Evolutionary conservation across 2,113 vertebrate species (phyloP).

Genomic region (Vulpes ferrilata): DNA sequence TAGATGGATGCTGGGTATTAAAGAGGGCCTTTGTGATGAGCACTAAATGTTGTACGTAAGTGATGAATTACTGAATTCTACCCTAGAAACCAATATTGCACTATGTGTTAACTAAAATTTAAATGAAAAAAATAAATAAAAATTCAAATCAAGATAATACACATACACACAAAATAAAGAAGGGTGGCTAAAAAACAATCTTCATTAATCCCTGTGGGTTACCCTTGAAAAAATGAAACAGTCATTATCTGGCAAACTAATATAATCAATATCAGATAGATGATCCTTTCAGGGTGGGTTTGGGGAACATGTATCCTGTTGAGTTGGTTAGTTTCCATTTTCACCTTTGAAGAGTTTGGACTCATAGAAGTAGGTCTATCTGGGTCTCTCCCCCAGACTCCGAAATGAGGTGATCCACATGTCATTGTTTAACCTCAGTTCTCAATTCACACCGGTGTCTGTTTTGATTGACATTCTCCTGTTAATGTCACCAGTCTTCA

Average conservation of each 20-base stretch:
- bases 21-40: background rate
- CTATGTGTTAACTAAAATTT: background rate
- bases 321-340: background rate
- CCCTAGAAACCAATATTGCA: background rate
- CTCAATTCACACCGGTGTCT: background rate
- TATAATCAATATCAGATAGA: slow-evolving; percentile 11
- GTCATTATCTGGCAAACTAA: background rate
- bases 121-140: background rate
- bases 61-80: background rate
- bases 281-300: background rate
- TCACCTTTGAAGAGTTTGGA: background rate
- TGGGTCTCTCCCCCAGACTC: background rate
- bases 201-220: background rate
- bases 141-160: background rate
- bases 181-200: background rate
- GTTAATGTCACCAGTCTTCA: background rate
- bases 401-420: background rate
- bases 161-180: background rate
- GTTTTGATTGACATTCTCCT: background rate
- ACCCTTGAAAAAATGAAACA: background rate
- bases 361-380: background rate
- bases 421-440: background rate
- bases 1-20: background rate
- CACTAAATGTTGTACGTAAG: background rate
- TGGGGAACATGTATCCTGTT: background rate